These are phyloP conservation scores for Omphaloscelis lunosa DNA, from an alignment of 2,888 invertebrate genomes.

Conservation along the genomic window DNA sequence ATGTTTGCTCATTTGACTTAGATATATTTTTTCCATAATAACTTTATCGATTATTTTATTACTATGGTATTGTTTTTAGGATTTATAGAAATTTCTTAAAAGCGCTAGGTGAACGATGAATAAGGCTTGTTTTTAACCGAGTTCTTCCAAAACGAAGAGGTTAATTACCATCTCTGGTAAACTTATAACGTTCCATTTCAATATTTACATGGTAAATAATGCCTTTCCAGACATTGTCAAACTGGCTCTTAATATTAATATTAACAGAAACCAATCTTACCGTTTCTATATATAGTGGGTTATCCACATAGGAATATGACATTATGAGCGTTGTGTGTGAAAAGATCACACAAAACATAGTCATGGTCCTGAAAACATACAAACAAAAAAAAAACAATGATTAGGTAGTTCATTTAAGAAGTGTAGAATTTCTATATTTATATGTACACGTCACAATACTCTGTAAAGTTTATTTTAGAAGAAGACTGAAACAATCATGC, in stretches of 20 bases:
- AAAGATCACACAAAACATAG: conserved; percentile 85
- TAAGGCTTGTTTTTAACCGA: not conserved
- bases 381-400: not conserved
- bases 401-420: not conserved
- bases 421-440: not conserved
- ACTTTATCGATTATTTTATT: not conserved
- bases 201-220: not conserved
- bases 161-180: not conserved
- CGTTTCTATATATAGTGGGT: conserved; percentile 84
- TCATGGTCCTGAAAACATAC: conserved; percentile 81
- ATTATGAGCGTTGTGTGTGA: conserved; percentile 82
- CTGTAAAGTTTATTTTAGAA: not conserved
- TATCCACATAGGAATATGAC: conserved; percentile 77
- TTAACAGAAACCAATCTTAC: conserved; percentile 69
- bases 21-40: not conserved
- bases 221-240: no score
- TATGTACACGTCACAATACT: not conserved
- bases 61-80: not conserved
- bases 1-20: not conserved
- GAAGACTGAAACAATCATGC: not conserved
- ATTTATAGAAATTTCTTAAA: not conserved
- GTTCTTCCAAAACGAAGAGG: not conserved
- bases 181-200: not conserved
- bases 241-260: not conserved
- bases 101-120: no score